Evolutionary conservation across 2,888 invertebrate genomes (phyloP).

Genomic region (Elegia similella): DNA sequence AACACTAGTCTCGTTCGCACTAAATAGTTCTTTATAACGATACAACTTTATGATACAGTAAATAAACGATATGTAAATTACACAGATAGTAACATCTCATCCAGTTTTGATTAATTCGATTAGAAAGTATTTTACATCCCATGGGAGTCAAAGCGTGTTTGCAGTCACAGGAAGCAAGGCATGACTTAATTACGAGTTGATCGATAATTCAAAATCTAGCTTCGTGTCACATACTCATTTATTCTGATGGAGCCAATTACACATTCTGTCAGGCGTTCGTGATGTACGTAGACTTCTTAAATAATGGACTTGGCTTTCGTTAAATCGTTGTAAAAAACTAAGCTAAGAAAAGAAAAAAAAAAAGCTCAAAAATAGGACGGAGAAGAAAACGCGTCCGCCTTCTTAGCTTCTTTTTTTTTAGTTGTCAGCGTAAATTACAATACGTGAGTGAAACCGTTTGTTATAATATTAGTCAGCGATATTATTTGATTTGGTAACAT

Average conservation of each 20-base stretch:
- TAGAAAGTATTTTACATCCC: conserved; percentile 1
- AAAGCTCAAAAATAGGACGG: no score
- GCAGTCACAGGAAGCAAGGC: conserved; percentile 20
- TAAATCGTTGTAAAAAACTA: background rate
- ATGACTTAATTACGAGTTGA: conserved; percentile 38
- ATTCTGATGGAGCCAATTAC: conserved; percentile 56
- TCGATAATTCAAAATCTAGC: conserved; percentile 42
- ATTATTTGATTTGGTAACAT: no score
- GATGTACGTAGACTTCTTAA: conserved; percentile 16
- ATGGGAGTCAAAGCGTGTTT: conserved; percentile 3
- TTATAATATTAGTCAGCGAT: no score
- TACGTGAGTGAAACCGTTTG: no score
- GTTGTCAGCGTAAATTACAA: no score
- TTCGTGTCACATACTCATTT: conserved; percentile 46
- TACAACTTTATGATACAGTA: background rate
- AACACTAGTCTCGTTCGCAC: no score
- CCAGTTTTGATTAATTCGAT: background rate
- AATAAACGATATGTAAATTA: conserved; percentile 6
- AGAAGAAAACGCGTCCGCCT: no score
- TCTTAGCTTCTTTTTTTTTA: no score
- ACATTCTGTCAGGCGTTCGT: conserved; percentile 47
- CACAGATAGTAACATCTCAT: background rate
- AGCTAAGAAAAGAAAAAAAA: background rate
- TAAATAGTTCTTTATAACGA: background rate
- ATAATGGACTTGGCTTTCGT: background rate